Evolutionary conservation across 2,797 vertebrate species (phyloP).

Genomic region (Lithobates pipiens): DNA sequence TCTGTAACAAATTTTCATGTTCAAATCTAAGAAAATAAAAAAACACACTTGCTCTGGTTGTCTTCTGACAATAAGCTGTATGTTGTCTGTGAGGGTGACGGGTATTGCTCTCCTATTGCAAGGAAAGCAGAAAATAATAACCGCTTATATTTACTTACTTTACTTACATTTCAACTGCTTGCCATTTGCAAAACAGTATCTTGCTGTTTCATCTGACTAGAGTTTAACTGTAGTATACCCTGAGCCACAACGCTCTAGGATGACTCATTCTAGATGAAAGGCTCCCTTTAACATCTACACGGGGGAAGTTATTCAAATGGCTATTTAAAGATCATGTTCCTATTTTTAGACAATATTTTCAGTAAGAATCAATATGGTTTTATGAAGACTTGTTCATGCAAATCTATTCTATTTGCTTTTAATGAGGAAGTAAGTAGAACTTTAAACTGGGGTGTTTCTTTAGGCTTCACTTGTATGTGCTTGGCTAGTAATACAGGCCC

Average conservation of each 20-base stretch:
- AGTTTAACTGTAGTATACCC: background rate
- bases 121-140: no score
- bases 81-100: no score
- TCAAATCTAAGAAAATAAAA: no score
- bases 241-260: background rate
- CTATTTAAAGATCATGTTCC: conserved; percentile 32
- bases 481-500: background rate
- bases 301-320: conserved; percentile 10
- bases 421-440: conserved; percentile 20
- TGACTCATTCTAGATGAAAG: background rate
- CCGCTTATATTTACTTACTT: no score
- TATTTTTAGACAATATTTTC: conserved; percentile 29
- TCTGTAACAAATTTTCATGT: no score
- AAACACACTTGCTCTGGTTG: no score
- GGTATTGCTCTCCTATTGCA: no score
- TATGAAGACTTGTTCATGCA: conserved; percentile 4
- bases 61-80: no score
- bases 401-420: conserved; percentile 4
- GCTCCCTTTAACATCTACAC: conserved; percentile 18
- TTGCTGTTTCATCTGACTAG: no score
- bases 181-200: no score
- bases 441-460: conserved; percentile 1
- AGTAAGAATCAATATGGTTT: background rate
- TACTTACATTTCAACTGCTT: no score
- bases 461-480: background rate